phyloP scores from a whole-genome alignment of 2,113 vertebrate species.

The Anoplopoma fimbria region DNA sequence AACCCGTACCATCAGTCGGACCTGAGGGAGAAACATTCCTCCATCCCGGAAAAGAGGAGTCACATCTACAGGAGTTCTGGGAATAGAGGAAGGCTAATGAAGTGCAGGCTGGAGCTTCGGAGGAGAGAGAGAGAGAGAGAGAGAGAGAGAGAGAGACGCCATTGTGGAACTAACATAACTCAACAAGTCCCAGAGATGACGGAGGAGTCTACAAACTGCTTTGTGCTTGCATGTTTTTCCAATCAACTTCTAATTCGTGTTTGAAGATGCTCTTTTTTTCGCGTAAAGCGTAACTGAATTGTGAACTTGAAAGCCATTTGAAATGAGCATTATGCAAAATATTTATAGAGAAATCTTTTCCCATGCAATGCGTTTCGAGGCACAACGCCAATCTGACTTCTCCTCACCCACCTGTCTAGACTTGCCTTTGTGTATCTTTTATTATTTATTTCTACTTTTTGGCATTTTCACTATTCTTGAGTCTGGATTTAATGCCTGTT shows the following conservation, averaged over 20 bases:
- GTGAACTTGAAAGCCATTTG: background rate
- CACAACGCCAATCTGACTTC: background rate
- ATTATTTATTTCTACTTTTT: background rate
- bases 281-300: conserved; percentile 16
- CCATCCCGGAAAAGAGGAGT: conserved; percentile 81
- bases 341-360: conserved; percentile 10
- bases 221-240: too few relatives aligned
- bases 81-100: conserved; percentile 82
- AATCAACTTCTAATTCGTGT: too few relatives aligned
- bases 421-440: background rate
- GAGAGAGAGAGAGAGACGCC: too few relatives aligned
- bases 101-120: conserved; percentile 72
- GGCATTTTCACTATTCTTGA: background rate
- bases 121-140: conserved; percentile 47
- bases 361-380: background rate
- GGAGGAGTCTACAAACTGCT: conserved; percentile 7
- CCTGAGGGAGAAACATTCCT: conserved; percentile 80
- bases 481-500: background rate
- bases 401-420: background rate
- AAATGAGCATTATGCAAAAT: background rate
- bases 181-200: conserved; percentile 22
- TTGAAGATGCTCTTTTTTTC: background rate
- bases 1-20: conserved; percentile 73
- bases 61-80: conserved; percentile 79
- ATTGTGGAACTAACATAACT: conserved; percentile 42